Conservation (phyloP, 2,113 vertebrate species). For the Brachyhypopomus gauderio region DNA sequence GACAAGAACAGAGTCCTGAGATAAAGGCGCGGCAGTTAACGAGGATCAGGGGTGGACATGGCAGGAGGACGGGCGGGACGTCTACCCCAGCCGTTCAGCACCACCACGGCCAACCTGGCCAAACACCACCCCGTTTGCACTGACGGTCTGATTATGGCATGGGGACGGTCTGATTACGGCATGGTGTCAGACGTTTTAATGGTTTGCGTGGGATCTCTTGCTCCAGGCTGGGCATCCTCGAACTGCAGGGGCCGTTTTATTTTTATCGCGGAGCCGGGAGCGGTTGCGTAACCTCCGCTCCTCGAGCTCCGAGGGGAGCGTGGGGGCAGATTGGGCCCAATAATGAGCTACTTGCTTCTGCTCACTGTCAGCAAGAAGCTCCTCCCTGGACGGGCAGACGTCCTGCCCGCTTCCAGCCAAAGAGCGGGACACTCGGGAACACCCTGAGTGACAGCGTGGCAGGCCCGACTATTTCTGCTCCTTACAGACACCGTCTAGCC, state of each 20-base stretch:
- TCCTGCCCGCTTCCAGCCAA: slow-evolving; percentile 31
- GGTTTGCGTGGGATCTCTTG: not conserved
- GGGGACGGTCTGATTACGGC: not conserved
- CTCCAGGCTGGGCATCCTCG: slow-evolving; percentile 7
- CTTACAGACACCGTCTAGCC: not conserved
- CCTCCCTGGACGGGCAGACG: slow-evolving; percentile 16
- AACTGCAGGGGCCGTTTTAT: not conserved
- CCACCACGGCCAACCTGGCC: too few relatives aligned
- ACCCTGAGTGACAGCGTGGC: slow-evolving; percentile 16
- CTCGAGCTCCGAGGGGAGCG: slow-evolving; percentile 10
- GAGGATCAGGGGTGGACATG: not conserved
- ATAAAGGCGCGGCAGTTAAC: not conserved
- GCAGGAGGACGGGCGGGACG: not conserved
- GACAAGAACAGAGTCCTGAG: not conserved
- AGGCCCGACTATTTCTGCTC: not conserved
- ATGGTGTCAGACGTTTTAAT: not conserved
- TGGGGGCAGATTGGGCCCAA: slow-evolving; percentile 39
- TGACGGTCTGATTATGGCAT: not conserved
- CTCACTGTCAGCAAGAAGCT: slow-evolving; percentile 42
- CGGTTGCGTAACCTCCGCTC: slow-evolving; percentile 24
- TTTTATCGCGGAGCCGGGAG: slow-evolving; percentile 3
- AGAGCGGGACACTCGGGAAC: slow-evolving; percentile 26
- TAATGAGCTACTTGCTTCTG: slow-evolving; percentile 43
- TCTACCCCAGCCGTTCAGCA: not conserved
- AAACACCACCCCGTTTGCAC: not conserved